Conservation (phyloP, 1,140 invertebrate species). For the Alviniconcha marisindica region DNA sequence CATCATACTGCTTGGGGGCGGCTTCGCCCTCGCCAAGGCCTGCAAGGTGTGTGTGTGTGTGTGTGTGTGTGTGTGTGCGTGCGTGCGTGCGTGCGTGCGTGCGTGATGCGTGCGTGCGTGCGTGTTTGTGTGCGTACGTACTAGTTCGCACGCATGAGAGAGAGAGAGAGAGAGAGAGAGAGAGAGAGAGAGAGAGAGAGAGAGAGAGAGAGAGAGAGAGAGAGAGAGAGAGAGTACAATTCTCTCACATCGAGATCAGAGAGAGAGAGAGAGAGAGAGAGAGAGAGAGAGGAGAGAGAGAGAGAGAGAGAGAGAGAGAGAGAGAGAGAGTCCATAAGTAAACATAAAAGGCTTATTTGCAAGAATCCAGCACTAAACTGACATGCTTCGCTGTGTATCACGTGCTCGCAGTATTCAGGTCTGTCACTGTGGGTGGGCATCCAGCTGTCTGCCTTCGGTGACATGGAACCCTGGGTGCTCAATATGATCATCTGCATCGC, state of each 20-base stretch:
- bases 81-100: too few relatives aligned
- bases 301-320: not conserved
- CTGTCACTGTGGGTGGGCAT: conserved; percentile 58
- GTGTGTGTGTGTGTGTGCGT: too few relatives aligned
- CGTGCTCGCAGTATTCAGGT: conserved; percentile 49
- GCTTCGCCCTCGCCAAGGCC: conserved; percentile 86
- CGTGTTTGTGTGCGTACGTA: too few relatives aligned
- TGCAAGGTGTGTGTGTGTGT: conserved; percentile 59
- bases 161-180: too few relatives aligned
- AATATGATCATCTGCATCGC: conserved; percentile 72
- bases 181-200: too few relatives aligned
- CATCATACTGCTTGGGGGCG: conserved; percentile 81
- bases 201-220: too few relatives aligned
- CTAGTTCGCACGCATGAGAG: too few relatives aligned
- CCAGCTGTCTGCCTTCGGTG: conserved; percentile 49
- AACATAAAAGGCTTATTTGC: not conserved
- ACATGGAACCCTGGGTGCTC: conserved; percentile 58
- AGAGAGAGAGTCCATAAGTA: too few relatives aligned
- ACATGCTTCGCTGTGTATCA: not conserved
- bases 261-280: not conserved
- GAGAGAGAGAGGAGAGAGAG: not conserved
- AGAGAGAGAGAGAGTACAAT: not conserved
- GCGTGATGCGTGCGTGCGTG: too few relatives aligned
- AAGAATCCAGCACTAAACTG: not conserved
- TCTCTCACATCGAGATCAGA: not conserved